Evolutionary conservation across 2,113 vertebrate genomes (phyloP).

Genomic region (Thryonomys swinderianus): DNA sequence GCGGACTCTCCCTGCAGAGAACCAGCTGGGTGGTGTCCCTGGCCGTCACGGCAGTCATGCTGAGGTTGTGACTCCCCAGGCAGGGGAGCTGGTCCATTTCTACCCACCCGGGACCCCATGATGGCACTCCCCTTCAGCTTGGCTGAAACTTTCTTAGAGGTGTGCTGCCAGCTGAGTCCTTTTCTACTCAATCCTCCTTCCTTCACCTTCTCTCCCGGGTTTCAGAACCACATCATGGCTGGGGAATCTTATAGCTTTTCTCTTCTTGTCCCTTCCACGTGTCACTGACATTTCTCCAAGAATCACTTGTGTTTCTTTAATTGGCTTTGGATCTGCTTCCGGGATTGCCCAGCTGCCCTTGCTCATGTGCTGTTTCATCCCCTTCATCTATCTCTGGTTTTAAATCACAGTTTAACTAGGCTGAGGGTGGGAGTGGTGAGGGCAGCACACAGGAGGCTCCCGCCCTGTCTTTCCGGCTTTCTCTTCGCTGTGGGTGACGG

Average conservation of each 20-base stretch:
- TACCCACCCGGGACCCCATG: not conserved
- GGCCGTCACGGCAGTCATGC: not conserved
- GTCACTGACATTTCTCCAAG: not conserved
- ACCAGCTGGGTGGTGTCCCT: not conserved
- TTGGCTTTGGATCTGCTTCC: not conserved
- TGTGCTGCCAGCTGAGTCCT: not conserved
- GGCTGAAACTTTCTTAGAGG: not conserved
- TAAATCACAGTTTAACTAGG: not conserved
- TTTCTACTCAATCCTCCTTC: not conserved
- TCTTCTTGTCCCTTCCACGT: not conserved
- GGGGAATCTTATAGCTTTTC: not conserved
- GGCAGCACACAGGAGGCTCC: not conserved
- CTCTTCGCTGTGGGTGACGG: not conserved
- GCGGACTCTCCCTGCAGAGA: not conserved
- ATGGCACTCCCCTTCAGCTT: not conserved
- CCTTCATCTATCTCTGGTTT: not conserved
- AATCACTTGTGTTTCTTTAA: not conserved
- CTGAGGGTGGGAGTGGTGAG: not conserved
- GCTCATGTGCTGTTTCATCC: fast-evolving
- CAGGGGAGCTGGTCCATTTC: not conserved
- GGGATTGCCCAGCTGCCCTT: not conserved
- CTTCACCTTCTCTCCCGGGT: not conserved
- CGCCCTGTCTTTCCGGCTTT: not conserved
- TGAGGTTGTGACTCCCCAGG: not conserved
- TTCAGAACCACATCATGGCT: not conserved